Percentiles rank a stretch among this genome's conserved stretches.
These are phyloP conservation scores for Ceratina japonica DNA, from an alignment of 1,140 invertebrate genomes.

Conservation along the genomic window DNA sequence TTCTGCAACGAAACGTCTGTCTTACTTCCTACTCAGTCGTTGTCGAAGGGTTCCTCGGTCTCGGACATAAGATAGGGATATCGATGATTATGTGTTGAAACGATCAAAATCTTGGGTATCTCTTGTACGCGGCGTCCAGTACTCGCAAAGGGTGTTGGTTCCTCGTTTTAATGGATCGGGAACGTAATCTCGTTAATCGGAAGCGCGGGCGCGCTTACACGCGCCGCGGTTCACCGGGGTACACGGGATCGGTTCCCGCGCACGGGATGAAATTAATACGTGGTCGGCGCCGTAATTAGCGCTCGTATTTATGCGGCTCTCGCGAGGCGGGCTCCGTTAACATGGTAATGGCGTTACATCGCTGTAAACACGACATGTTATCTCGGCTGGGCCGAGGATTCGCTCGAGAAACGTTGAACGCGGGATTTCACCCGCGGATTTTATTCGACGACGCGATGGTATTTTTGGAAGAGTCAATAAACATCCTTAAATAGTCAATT, in stretches of 20 bases:
- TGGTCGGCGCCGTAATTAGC: slow-evolving; percentile 65
- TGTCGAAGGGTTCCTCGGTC: background rate
- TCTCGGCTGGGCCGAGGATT: slow-evolving; percentile 40
- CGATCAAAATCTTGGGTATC: background rate
- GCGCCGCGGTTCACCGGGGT: slow-evolving; percentile 20
- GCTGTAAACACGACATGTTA: slow-evolving; percentile 68
- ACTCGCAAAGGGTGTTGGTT: background rate
- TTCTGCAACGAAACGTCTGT: background rate
- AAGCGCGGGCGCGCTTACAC: slow-evolving; percentile 34
- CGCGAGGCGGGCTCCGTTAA: slow-evolving; percentile 61
- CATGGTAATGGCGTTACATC: slow-evolving; percentile 65
- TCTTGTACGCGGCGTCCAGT: too few species aligned
- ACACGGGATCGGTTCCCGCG: slow-evolving; percentile 45
- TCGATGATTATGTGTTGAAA: background rate
- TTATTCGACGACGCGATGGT: background rate
- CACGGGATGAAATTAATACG: slow-evolving; percentile 66
- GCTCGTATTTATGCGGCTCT: slow-evolving; percentile 64
- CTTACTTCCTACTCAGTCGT: too few species aligned
- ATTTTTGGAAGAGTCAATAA: background rate
- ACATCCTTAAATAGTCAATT: too few species aligned
- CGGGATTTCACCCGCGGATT: slow-evolving; percentile 24
- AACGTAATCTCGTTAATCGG: slow-evolving; percentile 51
- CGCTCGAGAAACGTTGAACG: slow-evolving; percentile 26
- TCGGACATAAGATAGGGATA: background rate
- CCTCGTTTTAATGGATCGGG: slow-evolving; percentile 3